A percentile compares a stretch with the other conserved stretches of the same genome.
phyloP scores from a whole-genome alignment of 2,797 vertebrate genomes.

The Argentina silus region DNA sequence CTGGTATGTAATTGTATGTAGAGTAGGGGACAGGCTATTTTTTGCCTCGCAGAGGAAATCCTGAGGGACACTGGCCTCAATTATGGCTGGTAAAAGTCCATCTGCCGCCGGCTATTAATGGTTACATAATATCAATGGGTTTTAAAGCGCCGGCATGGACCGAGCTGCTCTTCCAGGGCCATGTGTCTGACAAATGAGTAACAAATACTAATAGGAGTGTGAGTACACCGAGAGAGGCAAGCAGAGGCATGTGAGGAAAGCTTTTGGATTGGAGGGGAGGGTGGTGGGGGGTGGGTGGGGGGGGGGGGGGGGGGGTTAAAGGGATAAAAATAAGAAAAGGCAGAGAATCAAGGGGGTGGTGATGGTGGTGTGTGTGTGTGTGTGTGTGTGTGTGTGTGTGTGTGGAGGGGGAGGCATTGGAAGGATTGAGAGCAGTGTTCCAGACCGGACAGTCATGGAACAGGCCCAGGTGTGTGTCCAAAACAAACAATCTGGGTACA shows the following conservation, averaged over 20 bases:
- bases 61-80: slow-evolving; percentile 31
- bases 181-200: slow-evolving; percentile 16
- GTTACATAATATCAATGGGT: slow-evolving; percentile 17
- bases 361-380: not conserved
- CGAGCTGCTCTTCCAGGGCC: not conserved
- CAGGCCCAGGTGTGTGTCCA: slow-evolving; percentile 11
- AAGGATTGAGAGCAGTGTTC: not conserved
- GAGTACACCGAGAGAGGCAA: not conserved
- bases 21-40: not conserved
- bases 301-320: no score
- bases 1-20: not conserved
- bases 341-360: no score
- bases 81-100: slow-evolving; percentile 30
- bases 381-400: not conserved
- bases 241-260: not conserved
- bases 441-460: not conserved
- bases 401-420: not conserved
- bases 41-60: slow-evolving; percentile 29
- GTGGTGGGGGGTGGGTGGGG: no score
- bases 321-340: not conserved
- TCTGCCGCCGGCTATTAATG: slow-evolving; percentile 7
- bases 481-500: slow-evolving; percentile 17
- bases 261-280: not conserved
- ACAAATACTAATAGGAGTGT: not conserved
- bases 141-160: not conserved